Evolutionary conservation across 2,888 invertebrate species (phyloP).

Genomic region (Erebia epiphron): DNA sequence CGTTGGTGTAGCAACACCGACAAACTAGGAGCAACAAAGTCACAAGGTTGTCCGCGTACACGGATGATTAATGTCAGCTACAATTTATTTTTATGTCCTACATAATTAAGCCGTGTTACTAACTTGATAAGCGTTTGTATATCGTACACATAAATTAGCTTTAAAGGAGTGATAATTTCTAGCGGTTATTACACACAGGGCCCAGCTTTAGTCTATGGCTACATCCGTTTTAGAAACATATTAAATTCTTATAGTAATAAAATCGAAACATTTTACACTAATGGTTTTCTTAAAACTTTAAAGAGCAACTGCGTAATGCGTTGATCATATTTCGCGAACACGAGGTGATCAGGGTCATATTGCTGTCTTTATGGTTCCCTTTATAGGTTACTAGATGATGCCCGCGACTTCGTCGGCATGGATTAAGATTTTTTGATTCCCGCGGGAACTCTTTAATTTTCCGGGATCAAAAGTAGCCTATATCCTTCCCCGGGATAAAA

Average conservation of each 20-base stretch:
- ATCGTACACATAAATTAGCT: slow-evolving; percentile 4
- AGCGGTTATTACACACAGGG: not conserved
- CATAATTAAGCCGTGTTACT: not conserved
- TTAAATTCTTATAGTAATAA: not conserved
- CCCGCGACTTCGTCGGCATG: too few species aligned
- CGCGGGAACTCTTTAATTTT: too few species aligned
- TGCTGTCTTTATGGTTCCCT: not conserved
- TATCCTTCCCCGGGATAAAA: too few species aligned
- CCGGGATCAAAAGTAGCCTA: too few species aligned
- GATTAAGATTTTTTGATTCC: too few species aligned
- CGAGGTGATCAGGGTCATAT: too few species aligned
- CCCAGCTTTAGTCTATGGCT: slow-evolving; percentile 1
- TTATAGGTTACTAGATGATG: too few species aligned
- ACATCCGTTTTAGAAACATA: not conserved
- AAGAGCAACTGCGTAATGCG: too few species aligned
- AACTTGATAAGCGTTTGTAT: not conserved
- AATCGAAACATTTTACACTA: too few species aligned
- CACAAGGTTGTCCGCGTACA: slow-evolving; percentile 1
- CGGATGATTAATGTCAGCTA: not conserved
- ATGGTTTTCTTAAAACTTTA: too few species aligned
- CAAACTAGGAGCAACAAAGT: not conserved
- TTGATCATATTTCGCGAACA: too few species aligned
- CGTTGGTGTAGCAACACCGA: too few species aligned
- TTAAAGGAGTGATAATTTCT: not conserved
- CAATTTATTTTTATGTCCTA: not conserved